Percentiles rank a stretch among this genome's conserved stretches.
These are phyloP conservation scores for Tiliacea aurago DNA, from an alignment of 2,888 invertebrate genomes.

Conservation along the genomic window DNA sequence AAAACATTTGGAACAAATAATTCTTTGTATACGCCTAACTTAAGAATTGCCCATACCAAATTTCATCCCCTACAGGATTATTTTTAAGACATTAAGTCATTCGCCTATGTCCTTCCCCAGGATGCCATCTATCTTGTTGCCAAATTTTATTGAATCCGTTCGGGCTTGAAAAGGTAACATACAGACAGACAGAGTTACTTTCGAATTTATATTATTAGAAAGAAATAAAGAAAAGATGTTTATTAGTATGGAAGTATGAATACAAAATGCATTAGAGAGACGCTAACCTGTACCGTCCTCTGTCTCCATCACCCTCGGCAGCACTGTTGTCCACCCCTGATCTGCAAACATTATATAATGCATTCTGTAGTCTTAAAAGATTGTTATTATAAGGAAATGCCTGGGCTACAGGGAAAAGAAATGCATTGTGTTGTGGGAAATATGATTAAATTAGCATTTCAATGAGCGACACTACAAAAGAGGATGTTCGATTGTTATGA, in stretches of 20 bases:
- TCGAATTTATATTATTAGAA: neutral
- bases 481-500: neutral
- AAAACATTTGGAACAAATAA: no score
- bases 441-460: neutral
- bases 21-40: no score
- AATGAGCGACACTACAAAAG: neutral
- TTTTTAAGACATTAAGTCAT: no score
- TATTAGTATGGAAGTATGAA: neutral
- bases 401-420: neutral
- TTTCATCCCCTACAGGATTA: no score
- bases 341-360: constrained; percentile 59
- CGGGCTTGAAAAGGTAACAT: neutral
- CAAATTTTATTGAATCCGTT: neutral
- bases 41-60: no score
- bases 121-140: neutral
- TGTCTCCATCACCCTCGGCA: constrained; percentile 81
- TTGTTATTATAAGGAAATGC: neutral
- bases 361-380: neutral
- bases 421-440: neutral
- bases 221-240: no score
- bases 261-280: constrained; percentile 27
- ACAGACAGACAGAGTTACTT: neutral
- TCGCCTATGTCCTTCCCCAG: no score
- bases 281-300: constrained; percentile 78
- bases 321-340: constrained; percentile 79